Evolutionary conservation across 2,113 vertebrate genomes (phyloP), one percentile per base, ranked within the genome.

Genomic region (Stomatorhinus ivindoensis): DNA sequence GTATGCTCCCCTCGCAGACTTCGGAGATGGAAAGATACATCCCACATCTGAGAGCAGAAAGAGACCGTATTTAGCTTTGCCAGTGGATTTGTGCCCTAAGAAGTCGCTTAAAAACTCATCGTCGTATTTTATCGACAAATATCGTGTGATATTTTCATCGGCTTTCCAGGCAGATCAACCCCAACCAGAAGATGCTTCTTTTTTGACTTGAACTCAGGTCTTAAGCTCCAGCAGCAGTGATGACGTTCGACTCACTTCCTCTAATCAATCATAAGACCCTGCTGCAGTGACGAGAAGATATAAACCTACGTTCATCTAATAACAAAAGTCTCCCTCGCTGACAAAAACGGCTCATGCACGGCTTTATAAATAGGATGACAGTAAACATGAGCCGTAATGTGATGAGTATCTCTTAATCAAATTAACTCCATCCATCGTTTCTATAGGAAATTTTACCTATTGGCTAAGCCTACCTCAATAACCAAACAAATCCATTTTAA

Each of bases 1-100:
- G 93, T 92, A 91, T 90, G 88, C 91, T 91, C 87, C 84, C 42
- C 46, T 86, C 47, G 42, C 69, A 88, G 47, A 2, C 53, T 50
- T 31, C 21, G 19, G 31, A 31, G 53, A 48, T 53, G 24, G 39
- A 55, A 50, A 46, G 13, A 44, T 51, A 9, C 50, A 35, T 58
- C 85, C 8, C 48, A 46, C 55, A 31, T 21, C 53, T 13, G 31
- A 87, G 6, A 87, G 39, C 87, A 58, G 35, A 73, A 2, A 13
- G 31, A 80, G 73, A 39, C 73, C 1, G 73, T 13, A 39, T 80
- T 61, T 11, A 61, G 87, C 55, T 61, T 46, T 42, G 27, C 73
- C 35, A 42, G 31, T 27, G 5, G 35, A 39, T 80, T 15, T 42
- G 73, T 80, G 15, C 1, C 0, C 73, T 19, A 15, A 80, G 73